A percentile compares a stretch with the other conserved stretches of the same genome.
These are phyloP conservation scores for Cynoglossus semilaevis DNA, from an alignment of 2,113 vertebrate species.

Conservation along the genomic window DNA sequence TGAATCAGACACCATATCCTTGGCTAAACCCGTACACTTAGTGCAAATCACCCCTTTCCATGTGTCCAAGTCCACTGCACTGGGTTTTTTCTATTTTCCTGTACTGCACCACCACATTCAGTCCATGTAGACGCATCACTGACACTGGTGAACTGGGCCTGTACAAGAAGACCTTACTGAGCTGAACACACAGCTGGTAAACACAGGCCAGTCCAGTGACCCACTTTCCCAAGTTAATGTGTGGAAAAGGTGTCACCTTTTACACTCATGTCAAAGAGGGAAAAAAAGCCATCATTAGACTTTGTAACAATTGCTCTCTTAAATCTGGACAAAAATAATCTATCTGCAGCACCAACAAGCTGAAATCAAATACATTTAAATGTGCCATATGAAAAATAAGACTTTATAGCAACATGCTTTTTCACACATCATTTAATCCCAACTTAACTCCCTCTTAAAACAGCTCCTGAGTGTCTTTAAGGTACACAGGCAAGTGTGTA, in stretches of 20 bases:
- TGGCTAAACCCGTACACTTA: conserved; percentile 31
- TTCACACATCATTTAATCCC: conserved; percentile 11
- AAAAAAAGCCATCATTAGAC: conserved; percentile 29
- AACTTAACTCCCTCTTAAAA: conserved; percentile 34
- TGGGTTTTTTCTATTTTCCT: conserved; percentile 40
- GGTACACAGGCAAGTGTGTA: conserved; percentile 32
- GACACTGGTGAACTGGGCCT: conserved; percentile 12
- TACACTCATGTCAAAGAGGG: conserved; percentile 3
- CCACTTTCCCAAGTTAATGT: conserved; percentile 12
- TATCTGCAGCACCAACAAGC: conserved; percentile 35
- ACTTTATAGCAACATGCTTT: conserved; percentile 27
- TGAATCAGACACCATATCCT: conserved; percentile 36
- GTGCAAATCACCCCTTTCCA: conserved; percentile 41
- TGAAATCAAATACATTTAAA: conserved; percentile 25
- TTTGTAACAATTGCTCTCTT: conserved; percentile 16
- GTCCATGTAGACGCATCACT: conserved; percentile 21
- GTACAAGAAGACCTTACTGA: conserved; percentile 15
- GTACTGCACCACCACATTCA: not conserved
- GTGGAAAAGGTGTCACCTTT: conserved; percentile 20
- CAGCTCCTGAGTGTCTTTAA: conserved; percentile 62
- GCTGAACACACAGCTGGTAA: conserved; percentile 36
- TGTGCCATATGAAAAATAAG: conserved; percentile 33
- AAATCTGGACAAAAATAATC: conserved; percentile 25
- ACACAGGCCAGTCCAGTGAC: conserved; percentile 27
- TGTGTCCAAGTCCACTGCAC: conserved; percentile 50